Evolutionary conservation across 2,888 invertebrate genomes (phyloP).

Genomic region (Dioctria rufipes): DNA sequence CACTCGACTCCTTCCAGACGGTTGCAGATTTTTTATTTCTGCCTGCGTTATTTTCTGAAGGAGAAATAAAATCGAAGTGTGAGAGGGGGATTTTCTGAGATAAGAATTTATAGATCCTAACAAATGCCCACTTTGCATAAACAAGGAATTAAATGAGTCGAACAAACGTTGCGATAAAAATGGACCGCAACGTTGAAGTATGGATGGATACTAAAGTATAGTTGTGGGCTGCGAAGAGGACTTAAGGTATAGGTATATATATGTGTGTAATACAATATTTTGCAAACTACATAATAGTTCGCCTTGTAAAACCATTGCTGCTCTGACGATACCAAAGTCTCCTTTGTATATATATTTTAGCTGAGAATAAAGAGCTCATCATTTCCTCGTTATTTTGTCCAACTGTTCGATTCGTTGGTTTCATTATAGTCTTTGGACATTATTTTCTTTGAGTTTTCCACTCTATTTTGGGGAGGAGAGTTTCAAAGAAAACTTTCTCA

Average conservation of each 20-base stretch:
- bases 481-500: constrained; percentile 8
- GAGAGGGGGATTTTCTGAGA: not conserved
- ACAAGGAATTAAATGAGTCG: constrained; percentile 48
- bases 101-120: constrained; percentile 37
- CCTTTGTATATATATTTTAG: too few relatives aligned
- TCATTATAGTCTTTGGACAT: not conserved
- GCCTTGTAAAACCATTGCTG: too few relatives aligned
- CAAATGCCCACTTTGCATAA: constrained; percentile 52
- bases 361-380: not conserved
- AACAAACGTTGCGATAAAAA: constrained; percentile 31
- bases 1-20: not conserved
- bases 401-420: constrained; percentile 8
- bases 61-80: not conserved
- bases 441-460: not conserved
- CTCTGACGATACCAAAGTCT: too few relatives aligned
- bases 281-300: too few relatives aligned
- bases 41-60: not conserved
- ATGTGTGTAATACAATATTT: too few relatives aligned
- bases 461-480: not conserved
- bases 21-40: not conserved
- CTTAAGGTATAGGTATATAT: too few relatives aligned
- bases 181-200: not conserved
- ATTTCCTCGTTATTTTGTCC: constrained; percentile 35
- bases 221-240: too few relatives aligned
- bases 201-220: not conserved